These are phyloP conservation scores for Lasioglossum marginatum DNA, from an alignment of 2,888 invertebrate species.

Conservation along the genomic window DNA sequence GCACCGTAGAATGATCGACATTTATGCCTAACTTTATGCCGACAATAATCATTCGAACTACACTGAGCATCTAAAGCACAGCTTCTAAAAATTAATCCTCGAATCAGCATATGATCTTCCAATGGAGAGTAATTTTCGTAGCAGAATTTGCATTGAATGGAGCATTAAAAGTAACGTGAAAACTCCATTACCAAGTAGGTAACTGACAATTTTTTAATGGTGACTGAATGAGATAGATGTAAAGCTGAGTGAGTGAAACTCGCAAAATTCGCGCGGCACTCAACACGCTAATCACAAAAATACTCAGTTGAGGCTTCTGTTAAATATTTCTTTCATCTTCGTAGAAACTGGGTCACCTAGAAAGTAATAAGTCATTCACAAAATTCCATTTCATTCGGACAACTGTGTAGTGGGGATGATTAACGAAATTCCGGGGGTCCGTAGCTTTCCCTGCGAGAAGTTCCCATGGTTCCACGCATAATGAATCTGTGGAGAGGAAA, in stretches of 20 bases:
- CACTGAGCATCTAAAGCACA: no score
- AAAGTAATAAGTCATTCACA: conserved; percentile 1
- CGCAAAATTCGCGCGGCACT: not conserved
- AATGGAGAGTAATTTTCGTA: not conserved
- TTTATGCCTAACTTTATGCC: not conserved
- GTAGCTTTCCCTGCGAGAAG: conserved; percentile 1
- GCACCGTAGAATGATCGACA: not conserved
- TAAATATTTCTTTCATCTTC: not conserved
- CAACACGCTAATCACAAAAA: not conserved
- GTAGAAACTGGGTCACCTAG: not conserved
- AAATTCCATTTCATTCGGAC: conserved; percentile 4
- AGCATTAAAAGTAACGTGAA: not conserved
- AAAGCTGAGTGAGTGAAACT: not conserved
- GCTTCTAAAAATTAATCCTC: not conserved
- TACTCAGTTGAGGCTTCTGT: not conserved
- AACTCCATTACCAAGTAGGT: not conserved
- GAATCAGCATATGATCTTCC: not conserved
- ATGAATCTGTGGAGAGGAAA: not conserved
- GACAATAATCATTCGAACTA: not conserved
- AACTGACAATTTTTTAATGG: not conserved
- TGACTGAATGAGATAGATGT: not conserved
- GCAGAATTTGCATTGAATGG: not conserved
- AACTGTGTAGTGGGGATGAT: not conserved
- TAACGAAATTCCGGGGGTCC: not conserved
- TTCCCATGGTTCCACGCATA: not conserved